Percentiles rank a stretch among this genome's conserved stretches.
Conservation (phyloP, 37 sponge, comb jelly and placozoan species). For the Aplysina aerophoba region DNA sequence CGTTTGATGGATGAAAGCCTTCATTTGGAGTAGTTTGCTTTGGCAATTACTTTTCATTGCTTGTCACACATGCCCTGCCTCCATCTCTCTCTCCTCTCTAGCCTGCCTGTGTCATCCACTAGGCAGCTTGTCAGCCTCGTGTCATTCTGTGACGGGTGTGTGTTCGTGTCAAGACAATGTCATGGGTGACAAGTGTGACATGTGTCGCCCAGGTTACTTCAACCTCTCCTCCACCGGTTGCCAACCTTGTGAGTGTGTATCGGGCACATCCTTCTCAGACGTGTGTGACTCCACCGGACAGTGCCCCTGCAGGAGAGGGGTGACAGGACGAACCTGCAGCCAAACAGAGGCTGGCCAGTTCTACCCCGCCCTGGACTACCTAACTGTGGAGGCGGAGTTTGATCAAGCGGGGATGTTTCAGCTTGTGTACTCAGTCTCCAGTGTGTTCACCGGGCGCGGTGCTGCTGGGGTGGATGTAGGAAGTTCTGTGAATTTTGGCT, state of each 20-base stretch:
- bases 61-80: too few species aligned
- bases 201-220: conserved; percentile 67
- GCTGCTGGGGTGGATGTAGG: conserved; percentile 20
- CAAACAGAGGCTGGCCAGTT: conserved; percentile 61
- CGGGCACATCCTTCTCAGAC: not conserved
- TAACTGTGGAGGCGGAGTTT: conserved; percentile 57
- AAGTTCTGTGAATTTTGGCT: conserved; percentile 32
- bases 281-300: conserved; percentile 66
- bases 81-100: not conserved
- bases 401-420: not conserved
- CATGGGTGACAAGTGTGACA: conserved; percentile 74
- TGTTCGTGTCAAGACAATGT: conserved; percentile 82
- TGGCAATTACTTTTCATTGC: too few species aligned
- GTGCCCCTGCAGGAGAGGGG: conserved; percentile 66
- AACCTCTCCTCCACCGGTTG: conserved; percentile 68
- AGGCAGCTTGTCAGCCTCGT: conserved; percentile 7
- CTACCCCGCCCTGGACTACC: conserved; percentile 59
- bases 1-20: too few species aligned
- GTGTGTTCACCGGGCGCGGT: conserved; percentile 58
- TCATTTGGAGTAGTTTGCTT: too few species aligned
- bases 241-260: conserved; percentile 57
- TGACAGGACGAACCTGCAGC: conserved; percentile 56
- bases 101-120: conserved; percentile 44
- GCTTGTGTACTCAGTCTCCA: conserved; percentile 12
- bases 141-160: conserved; percentile 46